Evolutionary conservation across 2,797 vertebrate species (phyloP), one percentile per base, ranked within the genome.

Genomic region (Liparis tanakae): DNA sequence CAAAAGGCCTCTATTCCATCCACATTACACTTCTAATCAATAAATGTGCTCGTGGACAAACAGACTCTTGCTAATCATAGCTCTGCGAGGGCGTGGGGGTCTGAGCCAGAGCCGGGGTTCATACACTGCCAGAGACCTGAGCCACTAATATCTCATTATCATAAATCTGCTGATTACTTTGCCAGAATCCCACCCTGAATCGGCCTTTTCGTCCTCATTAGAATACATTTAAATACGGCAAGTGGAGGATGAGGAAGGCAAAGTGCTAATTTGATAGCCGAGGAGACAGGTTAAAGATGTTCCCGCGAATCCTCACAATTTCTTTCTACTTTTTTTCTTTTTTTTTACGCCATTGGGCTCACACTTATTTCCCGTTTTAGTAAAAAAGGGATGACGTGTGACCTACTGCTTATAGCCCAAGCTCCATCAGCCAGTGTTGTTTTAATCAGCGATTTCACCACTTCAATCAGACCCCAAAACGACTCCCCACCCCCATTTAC

Each of bases 171-270:
- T 90, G 88, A 92, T 93, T 93, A 87, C 76, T 82, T 75, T 84
- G 39, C 79, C 58, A 67, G 62, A 81, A 69, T 85, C 61, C 81
- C 86, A 60, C 75, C 88, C 85, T 70, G 76, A 54, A 63, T 72
- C 69, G 51, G 84, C 87, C 85, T 88, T 88, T 86, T 67, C 66
- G 69, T 79, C 69, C 82, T 84, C 75, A 91, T 93, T 84, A 92
- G 51, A 93, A 94, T 92, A 87, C 54, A 93, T 93, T 89, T 91
- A 77, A 91, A 92, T 92, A 88, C n/a, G 10, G 46, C 8, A 30
- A 67, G 78, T 20, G 65, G 37, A 50, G 68, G 33, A 74, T 57
- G 69, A 73, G 70, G 73, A 69, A 74, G 68, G 63, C 54, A 70
- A 56, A 72, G 77, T 61, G 78, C 61, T 90, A 79, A 89, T 88